Base-by-base conservation (phyloP, 2,888 invertebrate genomes). In the Taenaris catops region DNA sequence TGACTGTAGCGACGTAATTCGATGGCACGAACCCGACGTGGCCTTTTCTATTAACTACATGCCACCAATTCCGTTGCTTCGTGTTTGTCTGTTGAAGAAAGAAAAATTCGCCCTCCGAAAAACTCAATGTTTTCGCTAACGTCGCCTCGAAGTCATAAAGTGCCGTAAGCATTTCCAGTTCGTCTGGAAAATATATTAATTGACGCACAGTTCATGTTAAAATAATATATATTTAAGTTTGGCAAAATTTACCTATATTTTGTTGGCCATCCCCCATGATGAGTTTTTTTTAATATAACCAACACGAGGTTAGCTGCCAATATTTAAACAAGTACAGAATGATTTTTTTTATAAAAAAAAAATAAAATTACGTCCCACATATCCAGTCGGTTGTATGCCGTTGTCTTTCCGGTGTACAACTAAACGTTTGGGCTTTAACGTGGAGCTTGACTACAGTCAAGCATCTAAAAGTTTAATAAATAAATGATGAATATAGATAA, bases 1-100 rank as follows among this genome's bases (percentile, higher is more conserved):
- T 93, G 55, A 94, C 89, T 56, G 90, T 89, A 55, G 92, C 91
- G 36, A 95, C 94, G 79, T 95, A 95, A 88, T 95, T 95, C 29
- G 94, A 95, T 41, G 95, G 95, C 50, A 95, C 94, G 62, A 94
- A 95, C 31, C 95, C 95, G 49, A 94, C 90, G 70, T 94, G 92
- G 53, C 94, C 95, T 64, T 90, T 91, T 67, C 89, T 91, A 79
- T 94, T 94, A 51, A 95, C 92, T 27, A 95, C 95, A 87, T 94
- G 94, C 95, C 94, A 95, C 95, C 95, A 95, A 66, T 95, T 95
- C 46, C 92, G 89, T 65, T 94, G 93, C 58, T 94, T 94, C 2
- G 92, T 91, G 45, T 92, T 93, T 9, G 89, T 92, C 63, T 94
- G 94, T 58, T 95, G 92, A 8, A 95, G 80, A 54, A 93, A 91